Base-by-base conservation (phyloP, 92 coral and sea anemone species). In the Diadumene lineata region DNA sequence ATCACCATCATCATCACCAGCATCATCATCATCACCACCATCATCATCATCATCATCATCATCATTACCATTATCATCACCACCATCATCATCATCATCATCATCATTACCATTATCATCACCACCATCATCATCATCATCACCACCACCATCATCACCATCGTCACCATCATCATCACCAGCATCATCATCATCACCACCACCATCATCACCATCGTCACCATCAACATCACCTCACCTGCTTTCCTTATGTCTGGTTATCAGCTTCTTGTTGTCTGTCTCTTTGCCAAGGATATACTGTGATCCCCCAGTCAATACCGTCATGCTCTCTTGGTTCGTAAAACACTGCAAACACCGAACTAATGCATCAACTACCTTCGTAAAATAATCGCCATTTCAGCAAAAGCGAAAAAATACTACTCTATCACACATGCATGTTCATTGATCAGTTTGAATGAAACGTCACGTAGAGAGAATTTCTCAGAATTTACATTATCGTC, bases 291-390 rank as follows among this genome's bases (percentile, higher is more conserved):
- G 76, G 68, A 91, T 50, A 72, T 87, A 91, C 86, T 86, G 90
- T 21, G 93, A 88, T 3, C 97, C 93, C 24, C 97, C 97, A 21
- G 97, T 91, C 44, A 91, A 70, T n/a, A 91, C 93, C 11, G 93
- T 87, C 93, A 91, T 91, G 90, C 90, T 87, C 43, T 66, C 69
- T 11, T 92, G 81, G 50, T 88, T 91, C 22, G 97, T 91, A 46
- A 91, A 91, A 32, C 97, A 87, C 97, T 91, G n/a, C 2, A 22
- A 13, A 27, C 22, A 62, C 7, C 7, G 48, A 4, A 4, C 48
- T 4, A 6, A 38, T 6, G 6, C 6, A 4, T 38, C 13, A 38
- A 13, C 13, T 38, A 38, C 6, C 13, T 38, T 4, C 48, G 13
- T 6, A 4, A 13, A 13, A 38, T 4, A 6, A 6, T 13, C 48